A percentile compares a stretch with the other conserved stretches of the same genome.
These are phyloP conservation scores for Uropetala carovei DNA, from an alignment of 2,888 invertebrate genomes.

Conservation along the genomic window DNA sequence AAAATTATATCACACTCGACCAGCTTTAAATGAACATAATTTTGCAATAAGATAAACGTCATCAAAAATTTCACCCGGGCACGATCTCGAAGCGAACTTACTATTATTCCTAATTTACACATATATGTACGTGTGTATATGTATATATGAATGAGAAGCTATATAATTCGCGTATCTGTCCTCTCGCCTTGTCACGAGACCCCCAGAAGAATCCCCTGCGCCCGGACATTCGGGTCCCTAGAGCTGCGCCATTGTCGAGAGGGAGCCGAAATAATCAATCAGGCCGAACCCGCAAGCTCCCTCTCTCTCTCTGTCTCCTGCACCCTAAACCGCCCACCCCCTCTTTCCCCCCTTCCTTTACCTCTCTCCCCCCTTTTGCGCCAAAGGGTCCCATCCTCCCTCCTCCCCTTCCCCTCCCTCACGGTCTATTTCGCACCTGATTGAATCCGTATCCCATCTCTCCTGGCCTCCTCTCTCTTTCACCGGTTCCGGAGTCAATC, in stretches of 20 bases:
- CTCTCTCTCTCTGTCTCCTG: not conserved
- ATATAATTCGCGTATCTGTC: no score
- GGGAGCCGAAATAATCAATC: constrained; percentile 25
- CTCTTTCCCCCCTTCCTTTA: not conserved
- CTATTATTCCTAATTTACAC: no score
- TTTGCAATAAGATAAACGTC: no score
- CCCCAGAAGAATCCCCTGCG: not conserved
- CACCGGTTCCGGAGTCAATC: constrained; percentile 3
- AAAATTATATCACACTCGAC: no score
- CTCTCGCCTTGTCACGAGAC: not conserved
- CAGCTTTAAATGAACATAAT: no score
- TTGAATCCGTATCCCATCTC: constrained; percentile 21
- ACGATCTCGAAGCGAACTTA: no score
- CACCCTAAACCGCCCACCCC: not conserved
- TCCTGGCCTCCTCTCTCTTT: not conserved
- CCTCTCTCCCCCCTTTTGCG: not conserved
- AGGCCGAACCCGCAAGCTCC: constrained; percentile 9
- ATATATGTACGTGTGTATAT: no score
- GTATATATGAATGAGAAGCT: no score
- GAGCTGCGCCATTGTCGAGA: not conserved
- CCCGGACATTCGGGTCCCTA: not conserved
- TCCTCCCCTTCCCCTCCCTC: not conserved
- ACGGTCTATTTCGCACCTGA: constrained; percentile 24
- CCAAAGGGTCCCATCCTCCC: not conserved
- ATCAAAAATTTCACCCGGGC: no score